Base-by-base conservation (phyloP, 2,797 vertebrate species). In the Cirrhinus molitorella region DNA sequence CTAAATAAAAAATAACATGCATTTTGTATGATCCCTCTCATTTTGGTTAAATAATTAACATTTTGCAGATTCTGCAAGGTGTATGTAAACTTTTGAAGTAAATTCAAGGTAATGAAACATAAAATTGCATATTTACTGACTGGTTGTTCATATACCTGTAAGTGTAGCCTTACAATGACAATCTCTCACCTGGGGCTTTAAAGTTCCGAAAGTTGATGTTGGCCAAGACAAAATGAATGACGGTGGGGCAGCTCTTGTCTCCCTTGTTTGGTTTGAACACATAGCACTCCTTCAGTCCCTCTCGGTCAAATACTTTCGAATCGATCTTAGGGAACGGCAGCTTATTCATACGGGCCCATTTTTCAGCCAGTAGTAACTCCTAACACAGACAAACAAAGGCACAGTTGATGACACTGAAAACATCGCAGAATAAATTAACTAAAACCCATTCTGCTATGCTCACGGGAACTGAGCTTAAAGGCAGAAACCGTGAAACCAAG, bases 331-430 rank as follows among this genome's bases (percentile, higher is more conserved):
- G 98, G 87, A 99, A 99, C 0, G 97, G 95, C 45, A 99, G 96
- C 79, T 98, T 99, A 94, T 99, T 99, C 98, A 99, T 99, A 80
- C 96, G 96, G 57, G 98, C 98, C 98, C 98, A 99, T 88, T 99
- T 99, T 88, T 99, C 98, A 40, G 98, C 98, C 80, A 99, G 93
- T 7, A 99, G 93, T 82, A 99, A 96, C 91, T 99, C 98, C 98
- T 99, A 79, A 55, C 10, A 65, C 14, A 75, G 31, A 67, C 13
- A 80, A 72, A 37, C 61, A 66, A 72, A 8, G 49, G n/a, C n/a
- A n/a, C n/a, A 65, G 14, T 63, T 53, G 53, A 61, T 72, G 28
- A 34, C 31, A 66, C 6, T 59, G 28, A 63, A n/a, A n/a, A n/a
- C n/a, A n/a, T n/a, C n/a, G n/a, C n/a, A n/a, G n/a, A n/a, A n/a